phyloP scores from a whole-genome alignment of 2,113 vertebrate genomes.

The Psephotus haematonotus region DNA sequence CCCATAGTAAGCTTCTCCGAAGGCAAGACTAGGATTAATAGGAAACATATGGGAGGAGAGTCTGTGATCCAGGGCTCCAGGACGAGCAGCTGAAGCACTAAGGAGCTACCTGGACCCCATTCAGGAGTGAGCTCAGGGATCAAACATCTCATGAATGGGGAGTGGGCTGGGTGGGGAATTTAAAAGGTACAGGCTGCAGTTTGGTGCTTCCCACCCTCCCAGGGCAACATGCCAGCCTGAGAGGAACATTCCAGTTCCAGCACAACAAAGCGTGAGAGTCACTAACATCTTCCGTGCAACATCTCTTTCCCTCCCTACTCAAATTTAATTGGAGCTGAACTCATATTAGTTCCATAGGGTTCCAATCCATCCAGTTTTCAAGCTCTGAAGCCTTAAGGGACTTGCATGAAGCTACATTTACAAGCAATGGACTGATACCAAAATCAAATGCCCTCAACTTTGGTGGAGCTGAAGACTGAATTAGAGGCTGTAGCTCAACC shows the following conservation, averaged over 20 bases:
- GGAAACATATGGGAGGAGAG: neutral
- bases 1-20: neutral
- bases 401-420: neutral
- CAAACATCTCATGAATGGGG: slow-evolving; percentile 33
- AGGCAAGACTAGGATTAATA: neutral
- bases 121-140: slow-evolving; percentile 59
- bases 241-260: neutral
- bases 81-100: neutral
- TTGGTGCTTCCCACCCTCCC: slow-evolving; percentile 13
- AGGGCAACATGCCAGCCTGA: neutral
- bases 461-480: neutral
- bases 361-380: neutral
- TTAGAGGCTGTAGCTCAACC: neutral
- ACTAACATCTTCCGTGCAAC: neutral
- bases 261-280: neutral
- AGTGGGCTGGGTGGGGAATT: slow-evolving; percentile 45
- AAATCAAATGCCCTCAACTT: neutral
- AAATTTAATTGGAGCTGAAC: neutral
- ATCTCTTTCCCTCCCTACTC: neutral
- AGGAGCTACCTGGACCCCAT: slow-evolving; percentile 40
- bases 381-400: neutral
- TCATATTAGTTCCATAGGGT: neutral
- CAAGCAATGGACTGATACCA: neutral
- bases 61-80: neutral
- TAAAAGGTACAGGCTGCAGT: neutral